Base-by-base conservation (phyloP, 1,140 invertebrate genomes). In the Globodera rostochiensis region DNA sequence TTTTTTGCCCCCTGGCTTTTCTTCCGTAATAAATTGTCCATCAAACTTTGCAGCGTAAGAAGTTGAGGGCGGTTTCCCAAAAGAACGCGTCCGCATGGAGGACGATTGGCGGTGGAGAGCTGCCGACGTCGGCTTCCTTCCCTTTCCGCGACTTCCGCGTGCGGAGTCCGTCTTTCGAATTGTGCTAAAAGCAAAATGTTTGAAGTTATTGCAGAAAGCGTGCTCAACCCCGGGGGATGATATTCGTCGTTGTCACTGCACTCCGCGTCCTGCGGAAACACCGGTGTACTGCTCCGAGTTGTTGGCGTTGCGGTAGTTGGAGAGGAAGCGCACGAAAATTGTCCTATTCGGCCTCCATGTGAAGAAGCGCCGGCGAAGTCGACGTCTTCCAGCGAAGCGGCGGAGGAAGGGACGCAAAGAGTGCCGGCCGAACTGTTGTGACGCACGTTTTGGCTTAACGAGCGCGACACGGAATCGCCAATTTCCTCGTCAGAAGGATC, bases 51-150 rank as follows among this genome's bases (percentile, higher is more conserved):
- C 74, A 11, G 74, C 57, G 19, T 82, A 82, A 9, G 80, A 83
- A 21, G 74, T 36, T 6, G 79, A 25, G 46, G 81, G 81, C 11
- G 81, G 81, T 47, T 82, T 82, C 3, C 81, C 81, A 36, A 74
- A 74, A 4, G 81, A 82, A 70, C 81, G 81, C 36, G 81, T 82
- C 25, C 74, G 25, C 81, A 82, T 82, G 73, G 76, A 46, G 15
- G 81, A 60, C 45, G 79, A 25, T 49, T 78, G 80, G 7, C 80
- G 60, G 47, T 45, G 57, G 8, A 82, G 21, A 6, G 13, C 11
- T 6, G 79, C 25, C 1, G 46, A 57, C 15, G 81, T 53, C 79
- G 70, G 50, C 45, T 82, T 82, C 46, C 73, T 46, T 6, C 67
- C 53, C 47, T 71, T 66, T 13, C 69, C 60, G 36, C 81, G 81